A percentile compares a stretch with the other conserved stretches of the same genome.
Conservation (phyloP, 2,888 invertebrate species). For the Leptinotarsa rubiginosa region DNA sequence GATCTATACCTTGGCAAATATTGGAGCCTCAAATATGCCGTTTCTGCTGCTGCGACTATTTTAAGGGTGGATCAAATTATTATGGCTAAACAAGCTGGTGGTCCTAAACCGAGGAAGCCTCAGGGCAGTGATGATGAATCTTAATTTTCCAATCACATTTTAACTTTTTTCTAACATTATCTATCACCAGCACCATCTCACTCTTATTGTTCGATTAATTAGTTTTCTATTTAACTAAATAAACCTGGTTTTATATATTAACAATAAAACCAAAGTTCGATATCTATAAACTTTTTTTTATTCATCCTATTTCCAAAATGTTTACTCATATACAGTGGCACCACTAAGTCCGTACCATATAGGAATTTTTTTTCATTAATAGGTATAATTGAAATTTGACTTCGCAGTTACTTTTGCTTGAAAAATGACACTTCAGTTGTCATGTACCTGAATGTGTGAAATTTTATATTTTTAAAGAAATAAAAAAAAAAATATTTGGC, state of each 20-base stretch:
- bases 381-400: no score
- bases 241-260: neutral
- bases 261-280: no score
- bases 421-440: no score
- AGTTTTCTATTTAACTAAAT: neutral
- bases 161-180: neutral
- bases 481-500: no score
- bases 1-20: constrained; percentile 88
- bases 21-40: constrained; percentile 97
- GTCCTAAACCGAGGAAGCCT: constrained; percentile 82
- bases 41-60: constrained; percentile 91
- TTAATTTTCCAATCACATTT: constrained; percentile 42
- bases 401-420: no score
- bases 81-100: constrained; percentile 97
- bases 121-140: constrained; percentile 80
- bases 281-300: no score
- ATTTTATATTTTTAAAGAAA: no score
- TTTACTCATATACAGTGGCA: no score
- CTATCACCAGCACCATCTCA: neutral
- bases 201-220: neutral
- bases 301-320: no score
- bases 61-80: constrained; percentile 97
- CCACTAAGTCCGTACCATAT: no score
- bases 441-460: no score
- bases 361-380: no score